Evolutionary conservation across 2,113 vertebrate genomes (phyloP), one percentile per base, ranked within the genome.

Genomic region (Tenebrosternarchus preto): DNA sequence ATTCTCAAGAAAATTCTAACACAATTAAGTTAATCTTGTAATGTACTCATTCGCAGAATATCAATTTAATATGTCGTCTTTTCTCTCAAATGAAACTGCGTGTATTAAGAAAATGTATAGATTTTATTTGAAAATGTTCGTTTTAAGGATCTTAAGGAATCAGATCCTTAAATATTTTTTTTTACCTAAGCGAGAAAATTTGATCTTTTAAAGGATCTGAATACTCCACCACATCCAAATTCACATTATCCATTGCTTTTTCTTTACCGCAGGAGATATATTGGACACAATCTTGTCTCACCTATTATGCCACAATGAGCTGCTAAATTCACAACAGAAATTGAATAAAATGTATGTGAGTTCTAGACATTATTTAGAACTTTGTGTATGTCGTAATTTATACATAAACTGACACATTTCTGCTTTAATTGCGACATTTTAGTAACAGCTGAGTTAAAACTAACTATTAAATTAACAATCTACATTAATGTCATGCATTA

Each of bases 21-120:
- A 27, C 33, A 55, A 17, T 56, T 76, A 39, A 25, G 59, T 64
- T 27, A 60, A 61, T 7, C 20, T 39, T n/a, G 73, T 55, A 68
- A 68, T 57, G 63, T 27, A 33, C 76, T 61, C 75, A 31, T 20
- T 77, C 27, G 27, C 8, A 8, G 33, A 77, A 39, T 68, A 57
- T 39, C n/a, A n/a, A n/a, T n/a, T n/a, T 57, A 29, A 7, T 59
- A 50, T 9, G 43, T 50, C 43, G 1, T 43, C 25, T 36, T 59
- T 59, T 6, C 19, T 24, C 4, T 46, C 15, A 60, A 61, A 27
- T 5, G 25, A 15, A 33, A 63, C 22, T 56, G 20, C 76, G 36
- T 4, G 12, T 39, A 15, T 59, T 59, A 16, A 8, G 15, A 22
- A 78, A 59, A 36, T 27, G 31, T 6, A 22, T 5, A 56, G 29